A percentile compares a stretch with the other conserved stretches of the same genome.
phyloP scores from a whole-genome alignment of 2,113 vertebrate genomes.

The Zingel zingel region DNA sequence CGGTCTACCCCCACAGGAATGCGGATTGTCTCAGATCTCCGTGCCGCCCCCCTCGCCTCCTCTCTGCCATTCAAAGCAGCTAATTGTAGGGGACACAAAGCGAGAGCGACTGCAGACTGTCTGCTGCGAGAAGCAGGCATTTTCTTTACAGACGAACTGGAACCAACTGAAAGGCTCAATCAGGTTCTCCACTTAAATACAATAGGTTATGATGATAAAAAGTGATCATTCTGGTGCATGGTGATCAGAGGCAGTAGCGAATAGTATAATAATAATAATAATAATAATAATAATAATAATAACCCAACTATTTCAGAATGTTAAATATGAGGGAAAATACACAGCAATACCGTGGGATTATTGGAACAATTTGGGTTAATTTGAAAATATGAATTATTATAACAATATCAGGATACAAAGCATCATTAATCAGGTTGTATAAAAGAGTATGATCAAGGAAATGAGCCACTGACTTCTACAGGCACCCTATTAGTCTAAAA shows the following conservation, averaged over 20 bases:
- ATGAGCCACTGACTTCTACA: not conserved
- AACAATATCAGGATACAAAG: not conserved
- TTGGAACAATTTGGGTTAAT: not conserved
- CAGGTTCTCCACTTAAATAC: constrained; percentile 24
- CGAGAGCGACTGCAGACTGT: constrained; percentile 80
- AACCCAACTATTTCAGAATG: not conserved
- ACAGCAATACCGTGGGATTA: not conserved
- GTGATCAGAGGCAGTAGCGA: not conserved
- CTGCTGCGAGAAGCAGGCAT: constrained; percentile 73
- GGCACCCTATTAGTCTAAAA: not conserved
- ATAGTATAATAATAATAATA: constrained; percentile 10
- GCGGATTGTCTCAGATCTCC: constrained; percentile 91
- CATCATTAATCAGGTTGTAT: not conserved
- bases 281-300: constrained; percentile 26
- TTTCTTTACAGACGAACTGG: constrained; percentile 57
- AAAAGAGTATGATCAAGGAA: not conserved
- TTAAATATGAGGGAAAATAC: not conserved
- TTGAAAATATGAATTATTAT: not conserved
- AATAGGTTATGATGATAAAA: constrained; percentile 2
- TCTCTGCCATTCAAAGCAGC: constrained; percentile 86
- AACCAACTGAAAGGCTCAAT: constrained; percentile 41
- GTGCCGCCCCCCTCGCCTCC: constrained; percentile 85
- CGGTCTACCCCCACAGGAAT: constrained; percentile 97
- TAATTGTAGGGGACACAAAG: constrained; percentile 86
- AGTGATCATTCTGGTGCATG: not conserved